These are phyloP conservation scores for Eubasilissa splendida DNA, from an alignment of 2,888 invertebrate species.

Conservation along the genomic window DNA sequence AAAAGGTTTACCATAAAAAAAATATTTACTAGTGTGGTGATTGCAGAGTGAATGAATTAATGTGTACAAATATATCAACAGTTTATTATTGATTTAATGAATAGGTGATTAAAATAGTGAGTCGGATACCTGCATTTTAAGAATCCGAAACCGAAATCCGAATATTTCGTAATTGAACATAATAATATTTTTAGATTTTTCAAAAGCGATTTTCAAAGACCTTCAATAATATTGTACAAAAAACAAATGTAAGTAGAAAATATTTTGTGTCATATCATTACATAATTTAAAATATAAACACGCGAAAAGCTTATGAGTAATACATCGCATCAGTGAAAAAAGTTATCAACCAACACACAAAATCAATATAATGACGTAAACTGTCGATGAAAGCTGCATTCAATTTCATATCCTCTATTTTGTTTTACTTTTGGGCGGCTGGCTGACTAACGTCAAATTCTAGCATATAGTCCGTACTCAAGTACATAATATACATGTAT, in stretches of 20 bases:
- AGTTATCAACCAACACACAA: neutral
- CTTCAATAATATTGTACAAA: neutral
- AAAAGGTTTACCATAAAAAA: too few species aligned
- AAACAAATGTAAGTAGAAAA: conserved; percentile 7
- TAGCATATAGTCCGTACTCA: conserved; percentile 5
- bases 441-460: conserved; percentile 27
- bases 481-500: conserved; percentile 22
- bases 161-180: too few species aligned
- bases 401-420: conserved; percentile 26
- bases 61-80: too few species aligned
- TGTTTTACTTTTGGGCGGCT: conserved; percentile 27
- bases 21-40: too few species aligned
- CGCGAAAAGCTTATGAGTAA: neutral
- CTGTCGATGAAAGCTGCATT: conserved; percentile 2
- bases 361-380: conserved; percentile 14
- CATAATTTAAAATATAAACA: conserved; percentile 34
- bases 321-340: neutral
- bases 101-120: too few species aligned
- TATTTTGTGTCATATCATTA: conserved; percentile 20
- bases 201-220: too few species aligned
- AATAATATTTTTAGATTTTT: too few species aligned
- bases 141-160: too few species aligned
- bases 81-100: too few species aligned
- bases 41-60: too few species aligned
- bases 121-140: too few species aligned